Evolutionary conservation across 2,113 vertebrate genomes (phyloP).

Genomic region (Hippocampus guttulatus): DNA sequence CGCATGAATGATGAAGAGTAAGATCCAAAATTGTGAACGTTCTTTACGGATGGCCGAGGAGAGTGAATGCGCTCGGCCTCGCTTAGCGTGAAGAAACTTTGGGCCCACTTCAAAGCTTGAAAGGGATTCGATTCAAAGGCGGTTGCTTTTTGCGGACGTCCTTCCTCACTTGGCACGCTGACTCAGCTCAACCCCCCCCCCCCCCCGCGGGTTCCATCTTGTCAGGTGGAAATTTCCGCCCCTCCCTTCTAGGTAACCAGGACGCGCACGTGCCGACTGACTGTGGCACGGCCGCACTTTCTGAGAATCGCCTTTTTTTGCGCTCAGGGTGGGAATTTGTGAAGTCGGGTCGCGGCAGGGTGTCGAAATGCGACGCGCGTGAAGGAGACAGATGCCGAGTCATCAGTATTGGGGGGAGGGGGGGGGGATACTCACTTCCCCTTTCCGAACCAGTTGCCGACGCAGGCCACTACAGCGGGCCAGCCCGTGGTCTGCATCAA

Average conservation of each 20-base stretch:
- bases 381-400: background rate
- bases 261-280: too few species aligned
- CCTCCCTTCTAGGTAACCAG: too few species aligned
- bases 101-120: background rate
- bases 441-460: slow-evolving; percentile 98
- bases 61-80: too few species aligned
- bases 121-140: background rate
- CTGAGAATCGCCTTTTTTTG: background rate
- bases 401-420: slow-evolving; percentile 26
- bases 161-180: background rate
- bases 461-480: slow-evolving; percentile 88
- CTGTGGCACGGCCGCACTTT: background rate
- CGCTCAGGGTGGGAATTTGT: background rate
- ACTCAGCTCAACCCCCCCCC: background rate
- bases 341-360: background rate
- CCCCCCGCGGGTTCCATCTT: background rate
- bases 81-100: background rate
- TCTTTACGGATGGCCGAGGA: too few species aligned
- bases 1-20: too few species aligned
- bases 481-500: slow-evolving; percentile 93
- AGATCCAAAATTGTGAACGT: too few species aligned
- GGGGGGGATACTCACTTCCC: slow-evolving; percentile 83
- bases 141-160: background rate
- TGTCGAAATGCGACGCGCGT: slow-evolving; percentile 9
- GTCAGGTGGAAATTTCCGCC: background rate